phyloP scores from a whole-genome alignment of 2,797 vertebrate genomes.

The Hyperoplus lanceolatus region DNA sequence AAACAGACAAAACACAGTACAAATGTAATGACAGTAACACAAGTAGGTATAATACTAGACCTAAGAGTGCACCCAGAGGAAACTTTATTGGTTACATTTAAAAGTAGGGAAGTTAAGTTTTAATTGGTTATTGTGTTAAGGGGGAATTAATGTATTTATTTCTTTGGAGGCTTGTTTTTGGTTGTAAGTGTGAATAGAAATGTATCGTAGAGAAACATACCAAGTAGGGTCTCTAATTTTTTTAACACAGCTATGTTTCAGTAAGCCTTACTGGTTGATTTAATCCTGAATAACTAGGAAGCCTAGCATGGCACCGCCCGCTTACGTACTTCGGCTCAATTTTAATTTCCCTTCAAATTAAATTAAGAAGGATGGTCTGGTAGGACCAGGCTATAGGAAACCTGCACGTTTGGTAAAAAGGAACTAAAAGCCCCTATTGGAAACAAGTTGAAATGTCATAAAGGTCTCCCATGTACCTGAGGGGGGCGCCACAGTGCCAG shows the following conservation, averaged over 20 bases:
- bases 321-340: too few relatives aligned
- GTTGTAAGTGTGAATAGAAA: background rate
- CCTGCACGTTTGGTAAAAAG: background rate
- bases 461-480: background rate
- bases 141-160: background rate
- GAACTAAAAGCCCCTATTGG: background rate
- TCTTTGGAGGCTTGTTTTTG: background rate
- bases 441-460: background rate
- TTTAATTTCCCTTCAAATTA: too few relatives aligned
- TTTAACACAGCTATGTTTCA: background rate
- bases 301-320: too few relatives aligned
- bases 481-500: slow-evolving; percentile 11
- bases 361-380: too few relatives aligned
- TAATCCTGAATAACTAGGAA: background rate
- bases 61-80: slow-evolving; percentile 1
- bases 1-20: slow-evolving; percentile 37
- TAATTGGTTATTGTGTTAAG: slow-evolving; percentile 3
- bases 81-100: slow-evolving; percentile 19
- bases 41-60: slow-evolving; percentile 11
- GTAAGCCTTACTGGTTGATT: slow-evolving; percentile 1
- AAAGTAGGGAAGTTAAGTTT: slow-evolving; percentile 7
- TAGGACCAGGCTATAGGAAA: background rate
- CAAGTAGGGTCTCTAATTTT: background rate
- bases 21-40: slow-evolving; percentile 41
- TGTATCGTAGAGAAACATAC: background rate